Evolutionary conservation across 2,113 vertebrate species (phyloP).

Genomic region (Halichoerus grypus): DNA sequence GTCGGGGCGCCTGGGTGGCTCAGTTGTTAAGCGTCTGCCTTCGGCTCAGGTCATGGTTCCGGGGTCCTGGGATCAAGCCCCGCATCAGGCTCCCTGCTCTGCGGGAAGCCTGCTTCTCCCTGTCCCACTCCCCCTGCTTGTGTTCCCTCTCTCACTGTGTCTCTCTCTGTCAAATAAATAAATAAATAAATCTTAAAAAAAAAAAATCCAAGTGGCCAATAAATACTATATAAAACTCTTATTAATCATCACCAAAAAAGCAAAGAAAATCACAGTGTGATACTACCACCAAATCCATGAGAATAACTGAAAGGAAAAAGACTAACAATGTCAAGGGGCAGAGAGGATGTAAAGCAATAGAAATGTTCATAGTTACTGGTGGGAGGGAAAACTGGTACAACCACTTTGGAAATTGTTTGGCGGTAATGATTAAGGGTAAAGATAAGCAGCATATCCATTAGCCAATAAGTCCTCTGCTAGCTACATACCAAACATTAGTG

Average conservation of each 20-base stretch:
- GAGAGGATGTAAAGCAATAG: neutral
- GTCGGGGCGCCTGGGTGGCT: too few species aligned
- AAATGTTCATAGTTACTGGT: neutral
- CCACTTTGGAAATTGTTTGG: neutral
- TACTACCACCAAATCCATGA: neutral
- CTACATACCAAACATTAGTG: neutral
- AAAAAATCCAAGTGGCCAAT: neutral
- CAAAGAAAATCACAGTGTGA: neutral
- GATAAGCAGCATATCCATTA: neutral
- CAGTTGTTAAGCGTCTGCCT: too few species aligned
- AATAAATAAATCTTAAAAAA: too few species aligned
- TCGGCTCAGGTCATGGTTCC: too few species aligned
- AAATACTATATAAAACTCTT: neutral
- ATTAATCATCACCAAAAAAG: neutral
- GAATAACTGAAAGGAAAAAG: neutral
- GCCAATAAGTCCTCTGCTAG: neutral
- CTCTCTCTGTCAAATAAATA: too few species aligned
- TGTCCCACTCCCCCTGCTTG: too few species aligned
- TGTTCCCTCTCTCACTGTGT: too few species aligned
- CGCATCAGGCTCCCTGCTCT: too few species aligned
- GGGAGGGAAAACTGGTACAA: neutral
- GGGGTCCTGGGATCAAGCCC: too few species aligned
- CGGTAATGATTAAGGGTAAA: neutral
- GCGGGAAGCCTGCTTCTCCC: too few species aligned
- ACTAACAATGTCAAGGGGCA: neutral